A percentile compares a stretch with the other conserved stretches of the same genome.
These are phyloP conservation scores for Spatulosminthurus flaviceps DNA, from an alignment of 2,888 invertebrate species.

Conservation along the genomic window DNA sequence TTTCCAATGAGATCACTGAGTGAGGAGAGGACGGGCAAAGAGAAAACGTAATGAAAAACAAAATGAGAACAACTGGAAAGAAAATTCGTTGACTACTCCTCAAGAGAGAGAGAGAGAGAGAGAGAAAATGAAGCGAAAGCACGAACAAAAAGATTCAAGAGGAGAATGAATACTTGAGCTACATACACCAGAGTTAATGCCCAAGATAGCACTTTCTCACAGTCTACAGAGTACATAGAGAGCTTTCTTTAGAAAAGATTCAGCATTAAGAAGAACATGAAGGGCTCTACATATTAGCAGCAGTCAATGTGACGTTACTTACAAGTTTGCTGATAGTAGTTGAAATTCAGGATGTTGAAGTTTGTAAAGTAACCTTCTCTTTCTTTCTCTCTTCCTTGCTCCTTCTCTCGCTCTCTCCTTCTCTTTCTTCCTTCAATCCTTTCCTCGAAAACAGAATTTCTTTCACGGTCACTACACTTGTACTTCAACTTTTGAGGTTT, in stretches of 20 bases:
- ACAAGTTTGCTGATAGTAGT: slow-evolving; percentile 32
- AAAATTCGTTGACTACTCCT: background rate
- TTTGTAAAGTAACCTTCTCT: slow-evolving; percentile 33
- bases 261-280: background rate
- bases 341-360: slow-evolving; percentile 45
- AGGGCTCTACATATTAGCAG: background rate
- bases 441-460: slow-evolving; percentile 22
- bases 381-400: slow-evolving; percentile 17
- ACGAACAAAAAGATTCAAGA: background rate
- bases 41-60: slow-evolving; percentile 2
- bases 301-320: slow-evolving; percentile 20
- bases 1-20: background rate
- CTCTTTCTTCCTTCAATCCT: background rate
- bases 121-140: slow-evolving; percentile 5
- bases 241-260: background rate
- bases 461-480: slow-evolving; percentile 46
- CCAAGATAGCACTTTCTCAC: background rate
- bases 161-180: background rate
- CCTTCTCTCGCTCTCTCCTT: background rate
- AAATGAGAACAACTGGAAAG: background rate
- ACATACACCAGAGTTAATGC: too few species aligned
- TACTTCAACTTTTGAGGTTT: background rate
- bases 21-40: background rate
- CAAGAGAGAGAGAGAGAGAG: too few species aligned
- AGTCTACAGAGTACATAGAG: background rate